A percentile compares a stretch with the other conserved stretches of the same genome.
Conservation (phyloP, 2,113 vertebrate species). For the Suricata suricatta region DNA sequence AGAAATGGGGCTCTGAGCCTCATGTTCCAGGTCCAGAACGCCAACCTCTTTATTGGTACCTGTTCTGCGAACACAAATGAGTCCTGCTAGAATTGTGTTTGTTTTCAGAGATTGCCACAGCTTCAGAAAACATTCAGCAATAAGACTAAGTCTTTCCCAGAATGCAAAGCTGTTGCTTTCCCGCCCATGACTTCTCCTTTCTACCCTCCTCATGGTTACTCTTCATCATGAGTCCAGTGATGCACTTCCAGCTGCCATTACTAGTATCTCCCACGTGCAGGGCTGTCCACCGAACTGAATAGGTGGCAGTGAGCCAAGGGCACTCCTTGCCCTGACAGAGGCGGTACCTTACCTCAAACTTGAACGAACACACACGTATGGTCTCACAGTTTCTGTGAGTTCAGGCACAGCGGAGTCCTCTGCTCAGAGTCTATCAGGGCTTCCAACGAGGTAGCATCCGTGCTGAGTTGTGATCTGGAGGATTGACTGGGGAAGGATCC, state of each 20-base stretch:
- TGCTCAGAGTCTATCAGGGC: not conserved
- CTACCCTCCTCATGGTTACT: not conserved
- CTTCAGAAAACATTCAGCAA: not conserved
- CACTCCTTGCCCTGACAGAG: not conserved
- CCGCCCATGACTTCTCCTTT: not conserved
- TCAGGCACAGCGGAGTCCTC: not conserved
- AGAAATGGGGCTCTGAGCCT: accelerated
- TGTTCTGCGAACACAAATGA: no score
- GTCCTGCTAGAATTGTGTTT: not conserved
- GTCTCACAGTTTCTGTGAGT: not conserved
- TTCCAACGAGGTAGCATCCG: not conserved
- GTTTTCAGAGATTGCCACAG: not conserved
- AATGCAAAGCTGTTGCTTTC: not conserved
- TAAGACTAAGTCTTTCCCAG: not conserved
- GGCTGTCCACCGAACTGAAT: not conserved
- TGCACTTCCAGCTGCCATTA: not conserved
- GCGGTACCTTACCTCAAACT: not conserved
- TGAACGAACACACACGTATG: not conserved
- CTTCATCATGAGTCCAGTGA: not conserved
- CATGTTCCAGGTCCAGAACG: not conserved
- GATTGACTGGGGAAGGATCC: not conserved
- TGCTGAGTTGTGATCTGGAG: not conserved
- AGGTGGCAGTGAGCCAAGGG: no score
- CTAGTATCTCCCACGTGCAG: not conserved
- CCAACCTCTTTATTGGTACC: not conserved